Conservation (phyloP, 2,113 vertebrate species). For the Uria aalge region DNA sequence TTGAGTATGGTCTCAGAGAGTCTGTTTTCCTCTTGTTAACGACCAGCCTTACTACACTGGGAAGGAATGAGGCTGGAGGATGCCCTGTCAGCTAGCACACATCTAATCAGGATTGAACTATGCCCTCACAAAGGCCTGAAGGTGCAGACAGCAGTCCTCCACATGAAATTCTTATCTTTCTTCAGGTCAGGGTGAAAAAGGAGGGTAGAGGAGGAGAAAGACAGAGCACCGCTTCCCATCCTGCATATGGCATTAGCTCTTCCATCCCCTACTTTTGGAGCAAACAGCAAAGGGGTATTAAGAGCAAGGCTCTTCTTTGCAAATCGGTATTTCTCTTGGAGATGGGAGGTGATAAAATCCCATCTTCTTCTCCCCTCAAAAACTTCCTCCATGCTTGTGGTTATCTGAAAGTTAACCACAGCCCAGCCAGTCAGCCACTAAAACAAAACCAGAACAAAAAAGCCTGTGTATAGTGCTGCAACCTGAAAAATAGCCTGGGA, state of each 20-base stretch:
- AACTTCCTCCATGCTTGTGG: accelerated
- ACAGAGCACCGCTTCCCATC: neutral
- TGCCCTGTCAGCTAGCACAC: neutral
- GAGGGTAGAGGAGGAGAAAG: neutral
- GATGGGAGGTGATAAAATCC: neutral
- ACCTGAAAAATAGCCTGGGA: conserved; percentile 41
- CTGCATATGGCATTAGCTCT: neutral
- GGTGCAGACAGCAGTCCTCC: neutral
- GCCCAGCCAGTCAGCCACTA: neutral
- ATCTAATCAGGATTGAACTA: neutral
- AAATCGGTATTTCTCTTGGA: neutral
- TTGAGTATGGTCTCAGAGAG: neutral
- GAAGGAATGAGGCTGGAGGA: neutral
- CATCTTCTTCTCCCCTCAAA: neutral
- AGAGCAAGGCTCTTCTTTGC: neutral
- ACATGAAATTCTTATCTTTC: neutral
- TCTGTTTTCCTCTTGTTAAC: neutral
- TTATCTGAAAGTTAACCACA: neutral
- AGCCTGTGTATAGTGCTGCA: neutral
- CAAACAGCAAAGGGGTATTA: neutral
- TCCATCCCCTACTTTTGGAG: neutral
- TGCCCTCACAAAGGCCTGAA: neutral
- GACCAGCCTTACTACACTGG: neutral
- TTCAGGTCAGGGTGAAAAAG: neutral
- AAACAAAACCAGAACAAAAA: neutral